Evolutionary conservation across 2,797 vertebrate genomes (phyloP), one percentile per base, ranked within the genome.

Genomic region (Staurois parvus): DNA sequence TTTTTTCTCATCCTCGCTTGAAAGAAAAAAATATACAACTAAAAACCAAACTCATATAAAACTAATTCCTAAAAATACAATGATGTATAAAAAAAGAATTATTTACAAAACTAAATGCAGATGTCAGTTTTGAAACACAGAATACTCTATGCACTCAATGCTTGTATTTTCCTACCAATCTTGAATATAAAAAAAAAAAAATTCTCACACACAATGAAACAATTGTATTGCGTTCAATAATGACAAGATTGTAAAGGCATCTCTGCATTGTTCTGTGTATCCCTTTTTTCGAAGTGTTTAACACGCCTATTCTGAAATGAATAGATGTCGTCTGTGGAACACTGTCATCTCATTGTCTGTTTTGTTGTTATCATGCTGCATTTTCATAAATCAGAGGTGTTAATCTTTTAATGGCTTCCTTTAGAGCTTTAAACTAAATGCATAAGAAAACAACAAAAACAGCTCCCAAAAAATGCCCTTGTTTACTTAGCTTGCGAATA

Each of bases 301-400:
- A 94, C 91, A 93, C 92, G 93, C 92, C 92, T 93, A 94, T 92
- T 96, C 93, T 93, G 92, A 94, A 94, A 94, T 95, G 95, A 95
- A 95, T 95, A 94, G 94, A 94, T 93, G 95, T 93, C 93, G 93
- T 93, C 95, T 95, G 92, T 93, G 93, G 94, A 94, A 92, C 92
- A 93, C 94, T 94, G 93, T 94, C 95, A 94, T 92, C 91, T 91
- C 92, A 94, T 97, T 98, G 96, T 97, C 93, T 96, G 75, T 74
- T 34, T 66, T 82, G 93, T 94, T 92, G 40, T 97, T 96, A 97
- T 98, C 96, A 96, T 94, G 90, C 92, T 91, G 91, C 94, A 97
- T 97, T 97, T 97, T 96, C 95, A 97, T 97, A 97, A 97, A 97
- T 97, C 93, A 96, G 94, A 94, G 94, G 96, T 96, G 95, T 95